Percentiles rank a stretch among this genome's conserved stretches.
Evolutionary conservation across 1,140 invertebrate genomes (phyloP).

Genomic region (Megathymus violae): DNA sequence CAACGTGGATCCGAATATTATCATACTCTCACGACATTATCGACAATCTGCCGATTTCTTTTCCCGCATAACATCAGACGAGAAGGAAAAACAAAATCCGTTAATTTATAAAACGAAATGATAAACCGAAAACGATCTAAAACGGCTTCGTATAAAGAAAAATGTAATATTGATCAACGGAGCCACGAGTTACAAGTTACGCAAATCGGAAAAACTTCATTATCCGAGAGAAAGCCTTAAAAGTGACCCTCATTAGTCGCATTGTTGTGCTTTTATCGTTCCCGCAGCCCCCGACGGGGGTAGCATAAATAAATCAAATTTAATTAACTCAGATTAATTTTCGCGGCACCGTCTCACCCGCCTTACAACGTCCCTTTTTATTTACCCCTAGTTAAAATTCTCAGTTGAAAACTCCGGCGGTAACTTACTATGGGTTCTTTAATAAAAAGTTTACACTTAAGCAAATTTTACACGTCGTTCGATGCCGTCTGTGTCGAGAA

Average conservation of each 20-base stretch:
- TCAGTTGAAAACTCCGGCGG: constrained; percentile 54
- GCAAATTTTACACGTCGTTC: constrained; percentile 65
- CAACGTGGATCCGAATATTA: not conserved
- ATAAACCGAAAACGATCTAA: constrained; percentile 37
- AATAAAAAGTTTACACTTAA: constrained; percentile 80
- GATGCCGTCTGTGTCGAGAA: constrained; percentile 51
- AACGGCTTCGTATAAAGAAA: constrained; percentile 46
- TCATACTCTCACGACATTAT: not conserved
- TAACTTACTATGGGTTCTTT: constrained; percentile 72
- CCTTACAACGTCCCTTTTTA: constrained; percentile 66
- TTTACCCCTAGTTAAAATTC: constrained; percentile 68
- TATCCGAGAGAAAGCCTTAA: constrained; percentile 70
- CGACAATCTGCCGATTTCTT: constrained; percentile 5
- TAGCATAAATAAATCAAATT: constrained; percentile 80
- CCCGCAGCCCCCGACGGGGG: constrained; percentile 51
- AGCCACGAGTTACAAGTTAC: constrained; percentile 46
- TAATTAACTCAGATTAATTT: constrained; percentile 81
- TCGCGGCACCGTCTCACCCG: constrained; percentile 63
- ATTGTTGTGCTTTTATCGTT: constrained; percentile 75
- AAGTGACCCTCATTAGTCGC: constrained; percentile 75
- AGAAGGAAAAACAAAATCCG: constrained; percentile 27
- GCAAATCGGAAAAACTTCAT: constrained; percentile 67
- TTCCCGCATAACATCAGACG: not conserved
- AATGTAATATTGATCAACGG: constrained; percentile 42
- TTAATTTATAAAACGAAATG: constrained; percentile 25